phyloP scores from a whole-genome alignment of 1,140 invertebrate species.

The Samia ricini region DNA sequence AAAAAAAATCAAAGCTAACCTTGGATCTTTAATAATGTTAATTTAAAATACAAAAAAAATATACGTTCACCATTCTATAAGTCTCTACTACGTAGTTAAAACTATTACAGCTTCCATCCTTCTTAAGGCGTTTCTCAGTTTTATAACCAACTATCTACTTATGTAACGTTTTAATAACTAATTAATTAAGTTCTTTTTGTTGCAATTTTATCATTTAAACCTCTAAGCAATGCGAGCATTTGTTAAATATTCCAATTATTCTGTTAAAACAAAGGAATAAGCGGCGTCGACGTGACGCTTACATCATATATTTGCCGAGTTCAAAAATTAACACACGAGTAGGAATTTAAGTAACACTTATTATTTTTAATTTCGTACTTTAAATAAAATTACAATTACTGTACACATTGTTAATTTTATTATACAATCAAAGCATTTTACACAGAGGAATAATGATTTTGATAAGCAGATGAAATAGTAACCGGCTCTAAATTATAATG shows the following conservation, averaged over 20 bases:
- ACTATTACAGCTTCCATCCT: neutral
- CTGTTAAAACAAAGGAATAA: neutral
- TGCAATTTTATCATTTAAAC: neutral
- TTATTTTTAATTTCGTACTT: neutral
- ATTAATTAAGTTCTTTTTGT: neutral
- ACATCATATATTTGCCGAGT: constrained; percentile 1
- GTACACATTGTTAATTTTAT: neutral
- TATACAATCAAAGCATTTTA: neutral
- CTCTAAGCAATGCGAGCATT: neutral
- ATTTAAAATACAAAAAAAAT: neutral
- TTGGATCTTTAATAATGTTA: no score
- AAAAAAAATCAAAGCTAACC: no score
- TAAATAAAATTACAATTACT: neutral
- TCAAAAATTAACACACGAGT: neutral
- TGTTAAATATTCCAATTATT: neutral
- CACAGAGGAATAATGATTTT: neutral
- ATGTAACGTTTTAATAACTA: neutral
- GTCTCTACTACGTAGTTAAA: neutral
- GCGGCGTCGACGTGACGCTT: neutral
- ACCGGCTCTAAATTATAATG: neutral
- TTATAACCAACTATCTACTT: neutral
- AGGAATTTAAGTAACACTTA: constrained; percentile 1
- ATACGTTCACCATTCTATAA: neutral
- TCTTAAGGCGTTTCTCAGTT: neutral
- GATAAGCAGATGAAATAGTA: neutral